Conservation (phyloP, 2,888 invertebrate species). For the Tenodera sinensis region DNA sequence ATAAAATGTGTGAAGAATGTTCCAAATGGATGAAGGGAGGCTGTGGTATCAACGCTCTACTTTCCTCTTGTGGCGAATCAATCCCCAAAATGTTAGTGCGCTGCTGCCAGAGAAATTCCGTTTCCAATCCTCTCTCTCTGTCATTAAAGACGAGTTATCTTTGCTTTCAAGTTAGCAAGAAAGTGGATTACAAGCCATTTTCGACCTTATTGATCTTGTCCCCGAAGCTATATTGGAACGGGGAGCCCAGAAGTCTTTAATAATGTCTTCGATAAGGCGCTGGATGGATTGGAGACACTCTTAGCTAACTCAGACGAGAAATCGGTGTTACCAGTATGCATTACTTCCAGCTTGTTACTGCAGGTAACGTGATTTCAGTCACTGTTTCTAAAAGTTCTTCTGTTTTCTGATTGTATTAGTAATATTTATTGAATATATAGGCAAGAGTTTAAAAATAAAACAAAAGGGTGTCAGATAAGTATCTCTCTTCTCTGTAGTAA, state of each 20-base stretch:
- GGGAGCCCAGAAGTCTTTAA: conserved; percentile 2
- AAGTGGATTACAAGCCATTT: conserved; percentile 10
- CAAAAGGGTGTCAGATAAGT: too few species aligned
- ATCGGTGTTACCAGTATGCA: background rate
- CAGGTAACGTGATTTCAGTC: too few species aligned
- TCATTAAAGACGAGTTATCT: background rate
- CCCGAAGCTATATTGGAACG: background rate
- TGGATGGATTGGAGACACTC: background rate
- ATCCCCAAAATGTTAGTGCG: conserved; percentile 3
- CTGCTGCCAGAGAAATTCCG: background rate
- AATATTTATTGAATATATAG: too few species aligned
- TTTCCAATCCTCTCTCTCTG: background rate
- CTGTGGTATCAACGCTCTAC: background rate
- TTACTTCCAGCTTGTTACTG: too few species aligned
- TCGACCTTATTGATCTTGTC: conserved; percentile 22
- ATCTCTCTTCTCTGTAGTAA: too few species aligned
- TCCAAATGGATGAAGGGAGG: background rate
- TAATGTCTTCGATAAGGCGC: conserved; percentile 16
- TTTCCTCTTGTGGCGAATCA: background rate
- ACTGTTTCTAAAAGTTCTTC: too few species aligned
- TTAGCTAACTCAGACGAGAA: background rate
- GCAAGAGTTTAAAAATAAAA: too few species aligned
- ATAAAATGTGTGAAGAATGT: background rate
- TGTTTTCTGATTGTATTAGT: too few species aligned
- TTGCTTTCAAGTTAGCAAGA: background rate